Percentiles rank a stretch among this genome's conserved stretches.
Conservation (phyloP, 2,113 vertebrate species). For the Nanorana parkeri region DNA sequence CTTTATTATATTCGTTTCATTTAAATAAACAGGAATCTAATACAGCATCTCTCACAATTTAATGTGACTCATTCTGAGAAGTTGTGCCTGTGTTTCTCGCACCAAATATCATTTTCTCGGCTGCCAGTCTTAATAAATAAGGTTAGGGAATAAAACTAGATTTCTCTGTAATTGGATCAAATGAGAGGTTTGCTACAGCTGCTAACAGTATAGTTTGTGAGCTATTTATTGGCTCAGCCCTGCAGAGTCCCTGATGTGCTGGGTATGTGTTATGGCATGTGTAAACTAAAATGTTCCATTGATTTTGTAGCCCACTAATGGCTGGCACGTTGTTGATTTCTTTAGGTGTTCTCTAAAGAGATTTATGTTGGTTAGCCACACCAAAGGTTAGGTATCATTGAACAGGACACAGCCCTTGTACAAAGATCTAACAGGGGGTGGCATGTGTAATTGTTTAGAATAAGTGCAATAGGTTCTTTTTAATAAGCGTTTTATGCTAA, state of each 20-base stretch:
- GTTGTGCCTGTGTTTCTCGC: constrained; percentile 36
- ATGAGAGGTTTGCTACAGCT: constrained; percentile 57
- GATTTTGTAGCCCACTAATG: neutral
- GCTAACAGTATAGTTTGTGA: constrained; percentile 39
- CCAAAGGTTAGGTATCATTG: neutral
- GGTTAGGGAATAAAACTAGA: constrained; percentile 58
- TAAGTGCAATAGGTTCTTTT: no score
- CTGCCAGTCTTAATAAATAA: constrained; percentile 51
- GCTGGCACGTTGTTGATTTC: neutral
- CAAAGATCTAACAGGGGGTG: no score
- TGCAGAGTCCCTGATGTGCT: constrained; percentile 21
- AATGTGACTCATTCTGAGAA: constrained; percentile 44
- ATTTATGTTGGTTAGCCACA: neutral
- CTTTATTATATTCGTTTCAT: constrained; percentile 63
- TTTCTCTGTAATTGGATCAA: constrained; percentile 54
- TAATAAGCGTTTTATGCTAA: no score
- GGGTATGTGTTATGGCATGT: neutral
- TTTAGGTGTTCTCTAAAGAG: neutral
- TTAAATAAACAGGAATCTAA: constrained; percentile 56
- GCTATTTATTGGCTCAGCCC: constrained; percentile 39
- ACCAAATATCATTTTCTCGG: constrained; percentile 7
- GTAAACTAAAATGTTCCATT: neutral
- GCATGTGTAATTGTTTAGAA: no score
- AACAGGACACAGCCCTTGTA: neutral
- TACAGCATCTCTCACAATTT: constrained; percentile 57